phyloP scores from a whole-genome alignment of 2,797 vertebrate genomes.

The Hapalemur alaotrensis region DNA sequence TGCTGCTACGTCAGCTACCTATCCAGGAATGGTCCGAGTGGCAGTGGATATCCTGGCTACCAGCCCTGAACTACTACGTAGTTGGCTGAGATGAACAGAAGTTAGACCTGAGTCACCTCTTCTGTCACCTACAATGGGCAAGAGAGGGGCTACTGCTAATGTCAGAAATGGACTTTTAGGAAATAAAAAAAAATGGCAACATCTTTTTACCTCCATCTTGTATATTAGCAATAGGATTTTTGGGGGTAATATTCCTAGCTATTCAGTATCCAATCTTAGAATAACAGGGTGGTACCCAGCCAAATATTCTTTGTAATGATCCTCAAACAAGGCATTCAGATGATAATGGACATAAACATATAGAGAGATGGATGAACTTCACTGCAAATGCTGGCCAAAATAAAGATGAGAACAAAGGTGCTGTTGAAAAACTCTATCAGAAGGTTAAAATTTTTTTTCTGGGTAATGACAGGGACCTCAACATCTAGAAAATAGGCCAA shows the following conservation, averaged over 20 bases:
- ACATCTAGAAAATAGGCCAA: conserved; percentile 86
- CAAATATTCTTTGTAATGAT: conserved; percentile 81
- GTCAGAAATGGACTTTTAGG: conserved; percentile 65
- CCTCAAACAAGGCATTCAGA: conserved; percentile 73
- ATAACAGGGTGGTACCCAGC: conserved; percentile 63
- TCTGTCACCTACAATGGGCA: background rate
- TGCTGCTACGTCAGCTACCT: background rate
- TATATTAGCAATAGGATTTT: conserved; percentile 79
- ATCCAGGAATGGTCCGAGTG: background rate
- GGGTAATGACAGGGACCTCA: conserved; percentile 89
- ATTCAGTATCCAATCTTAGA: conserved; percentile 76
- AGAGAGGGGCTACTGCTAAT: background rate
- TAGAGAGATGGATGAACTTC: conserved; percentile 82
- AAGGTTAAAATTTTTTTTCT: conserved; percentile 88
- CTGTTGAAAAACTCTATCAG: conserved; percentile 76
- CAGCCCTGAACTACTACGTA: background rate
- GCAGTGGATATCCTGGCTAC: background rate
- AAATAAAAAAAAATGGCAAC: conserved; percentile 82
- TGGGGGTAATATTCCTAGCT: conserved; percentile 73
- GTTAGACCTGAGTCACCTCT: background rate
- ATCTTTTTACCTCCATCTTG: conserved; percentile 80
- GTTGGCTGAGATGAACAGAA: background rate
- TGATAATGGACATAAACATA: conserved; percentile 66
- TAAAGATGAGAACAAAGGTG: conserved; percentile 80
- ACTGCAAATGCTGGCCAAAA: conserved; percentile 80